Conservation (phyloP, 2,113 vertebrate species). For the human region GRCh38 chr17:19707001-19707500, state of each 20-base stretch:
- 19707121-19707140: not conserved
- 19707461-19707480: too few species aligned
- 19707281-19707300: not conserved
- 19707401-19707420: not conserved
- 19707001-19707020: accelerated
- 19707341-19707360: not conserved
- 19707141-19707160: not conserved
- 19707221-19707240: not conserved
- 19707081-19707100: not conserved
- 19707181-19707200: not conserved
- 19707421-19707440: not conserved
- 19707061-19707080: not conserved
- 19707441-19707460: not conserved
- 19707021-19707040: accelerated
- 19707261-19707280: not conserved
- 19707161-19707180: not conserved
- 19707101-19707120: not conserved
- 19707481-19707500: not conserved
- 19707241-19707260: not conserved
- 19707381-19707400: not conserved
- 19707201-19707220: not conserved
- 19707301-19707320: accelerated
- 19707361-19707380: not conserved
- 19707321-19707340: not conserved
- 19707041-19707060: not conserved